A percentile compares a stretch with the other conserved stretches of the same genome.
These are phyloP conservation scores for Tapirus indicus DNA, from an alignment of 2,797 vertebrate genomes.

Conservation along the genomic window DNA sequence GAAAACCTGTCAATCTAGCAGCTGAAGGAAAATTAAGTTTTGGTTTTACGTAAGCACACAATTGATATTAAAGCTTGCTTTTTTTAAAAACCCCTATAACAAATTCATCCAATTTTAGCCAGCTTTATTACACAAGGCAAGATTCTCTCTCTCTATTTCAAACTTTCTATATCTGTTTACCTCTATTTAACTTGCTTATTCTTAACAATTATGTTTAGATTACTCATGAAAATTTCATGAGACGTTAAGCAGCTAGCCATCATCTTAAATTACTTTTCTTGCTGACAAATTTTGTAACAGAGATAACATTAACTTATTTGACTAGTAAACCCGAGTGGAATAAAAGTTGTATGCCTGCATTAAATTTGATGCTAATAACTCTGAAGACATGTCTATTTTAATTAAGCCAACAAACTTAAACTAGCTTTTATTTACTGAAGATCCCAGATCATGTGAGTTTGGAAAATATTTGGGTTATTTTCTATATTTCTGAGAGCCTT, in stretches of 20 bases:
- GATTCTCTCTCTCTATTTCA: neutral
- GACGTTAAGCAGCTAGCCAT: neutral
- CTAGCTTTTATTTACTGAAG: neutral
- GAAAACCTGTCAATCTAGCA: neutral
- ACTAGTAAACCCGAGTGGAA: neutral
- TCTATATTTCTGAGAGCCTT: neutral
- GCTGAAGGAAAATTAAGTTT: neutral
- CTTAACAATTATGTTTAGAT: neutral
- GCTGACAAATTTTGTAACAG: neutral
- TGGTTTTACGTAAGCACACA: neutral
- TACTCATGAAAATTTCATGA: slow-evolving; percentile 29
- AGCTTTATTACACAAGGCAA: neutral
- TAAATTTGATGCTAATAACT: neutral
- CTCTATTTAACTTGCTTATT: neutral
- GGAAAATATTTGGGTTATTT: neutral
- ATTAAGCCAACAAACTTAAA: neutral
- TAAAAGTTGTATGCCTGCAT: neutral
- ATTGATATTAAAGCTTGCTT: neutral
- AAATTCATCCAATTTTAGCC: neutral
- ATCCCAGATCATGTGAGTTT: neutral
- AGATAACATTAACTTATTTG: neutral
- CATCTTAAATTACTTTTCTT: slow-evolving; percentile 12
- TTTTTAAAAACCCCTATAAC: neutral
- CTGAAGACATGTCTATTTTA: neutral
- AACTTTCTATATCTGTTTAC: neutral